Evolutionary conservation across 2,888 invertebrate species (phyloP).

Genomic region (Drosophila percnosoma): DNA sequence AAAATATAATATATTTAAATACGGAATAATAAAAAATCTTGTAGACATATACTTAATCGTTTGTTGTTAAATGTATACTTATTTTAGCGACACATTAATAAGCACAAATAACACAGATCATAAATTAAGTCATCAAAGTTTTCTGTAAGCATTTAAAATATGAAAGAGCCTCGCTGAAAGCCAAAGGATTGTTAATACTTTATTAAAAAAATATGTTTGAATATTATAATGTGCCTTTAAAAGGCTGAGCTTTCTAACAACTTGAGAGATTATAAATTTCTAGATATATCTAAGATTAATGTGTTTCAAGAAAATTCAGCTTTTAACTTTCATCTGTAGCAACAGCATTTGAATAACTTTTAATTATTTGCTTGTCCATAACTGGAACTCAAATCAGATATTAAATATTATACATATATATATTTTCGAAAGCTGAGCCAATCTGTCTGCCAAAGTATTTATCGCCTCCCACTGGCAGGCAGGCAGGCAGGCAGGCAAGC

Average conservation of each 20-base stretch:
- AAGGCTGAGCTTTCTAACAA: not conserved
- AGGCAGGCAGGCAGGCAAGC: conserved; percentile 8
- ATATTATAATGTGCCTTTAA: not conserved
- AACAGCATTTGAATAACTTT: conserved; percentile 9
- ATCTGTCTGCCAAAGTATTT: conserved; percentile 34
- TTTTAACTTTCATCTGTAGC: not conserved
- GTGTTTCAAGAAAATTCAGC: not conserved
- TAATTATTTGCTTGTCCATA: conserved; percentile 26
- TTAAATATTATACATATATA: not conserved
- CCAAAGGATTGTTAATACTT: not conserved
- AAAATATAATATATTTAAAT: conserved; percentile 14
- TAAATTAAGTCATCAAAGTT: conserved; percentile 41
- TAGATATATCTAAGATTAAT: not conserved
- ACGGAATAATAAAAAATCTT: not conserved
- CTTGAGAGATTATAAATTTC: not conserved
- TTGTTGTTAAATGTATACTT: conserved; percentile 5
- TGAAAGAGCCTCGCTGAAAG: not conserved
- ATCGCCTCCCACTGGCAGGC: conserved; percentile 50
- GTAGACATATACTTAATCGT: conserved; percentile 2
- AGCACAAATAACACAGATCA: conserved; percentile 41
- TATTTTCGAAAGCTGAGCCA: conserved; percentile 55
- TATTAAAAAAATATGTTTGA: too few relatives aligned
- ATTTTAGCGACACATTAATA: conserved; percentile 38
- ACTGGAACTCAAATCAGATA: conserved; percentile 49
- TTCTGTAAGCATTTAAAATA: conserved; percentile 18